Evolutionary conservation across 35 echinoderm and acorn worm species (phyloP).

Genomic region (Strongylocentrotus purpuratus): DNA sequence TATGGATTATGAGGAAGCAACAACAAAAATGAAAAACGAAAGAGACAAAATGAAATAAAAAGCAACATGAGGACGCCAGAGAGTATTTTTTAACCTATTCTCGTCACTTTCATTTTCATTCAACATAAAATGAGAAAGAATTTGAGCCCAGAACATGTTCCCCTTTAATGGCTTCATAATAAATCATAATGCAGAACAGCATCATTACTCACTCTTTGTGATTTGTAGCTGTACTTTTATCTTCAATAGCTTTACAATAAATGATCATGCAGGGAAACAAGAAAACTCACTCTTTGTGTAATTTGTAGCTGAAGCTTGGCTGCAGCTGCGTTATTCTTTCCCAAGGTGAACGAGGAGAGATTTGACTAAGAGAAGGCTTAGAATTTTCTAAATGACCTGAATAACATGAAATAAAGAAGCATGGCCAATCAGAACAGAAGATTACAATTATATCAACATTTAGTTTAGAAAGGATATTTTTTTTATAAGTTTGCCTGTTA

Average conservation of each 20-base stretch:
- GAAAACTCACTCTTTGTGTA: conserved; percentile 75
- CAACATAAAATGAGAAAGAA: background rate
- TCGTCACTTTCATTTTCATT: background rate
- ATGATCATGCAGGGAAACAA: background rate
- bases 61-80: background rate
- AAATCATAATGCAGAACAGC: too few species aligned
- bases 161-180: background rate
- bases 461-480: too few species aligned
- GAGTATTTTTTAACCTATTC: background rate
- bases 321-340: conserved; percentile 56
- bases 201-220: too few species aligned
- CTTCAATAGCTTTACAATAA: too few species aligned
- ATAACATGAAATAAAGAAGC: background rate
- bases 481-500: too few species aligned
- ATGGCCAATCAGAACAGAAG: background rate
- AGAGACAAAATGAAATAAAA: background rate
- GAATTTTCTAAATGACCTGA: background rate
- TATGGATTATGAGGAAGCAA: too few species aligned
- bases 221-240: too few species aligned
- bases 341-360: conserved; percentile 45
- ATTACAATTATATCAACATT: background rate
- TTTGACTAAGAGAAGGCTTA: background rate
- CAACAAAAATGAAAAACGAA: too few species aligned
- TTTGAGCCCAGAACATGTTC: background rate
- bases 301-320: conserved; percentile 54